Base-by-base conservation (phyloP, 1,140 invertebrate genomes). In the Spodoptera frugiperda region DNA sequence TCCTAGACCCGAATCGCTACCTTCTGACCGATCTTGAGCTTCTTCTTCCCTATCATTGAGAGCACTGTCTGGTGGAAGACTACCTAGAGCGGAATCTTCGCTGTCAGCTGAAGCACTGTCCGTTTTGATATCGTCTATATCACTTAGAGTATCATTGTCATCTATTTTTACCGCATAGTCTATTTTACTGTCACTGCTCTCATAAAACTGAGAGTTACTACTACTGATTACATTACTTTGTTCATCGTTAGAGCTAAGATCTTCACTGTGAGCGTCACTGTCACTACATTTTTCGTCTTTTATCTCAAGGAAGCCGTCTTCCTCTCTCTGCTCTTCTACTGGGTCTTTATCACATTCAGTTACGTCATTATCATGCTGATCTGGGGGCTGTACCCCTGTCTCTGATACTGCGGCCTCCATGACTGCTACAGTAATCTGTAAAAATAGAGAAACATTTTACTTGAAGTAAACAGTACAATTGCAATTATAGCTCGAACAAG, bases 1-100 rank as follows among this genome's bases (percentile, higher is more conserved):
- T 1, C 96, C 96, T 25, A 98, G 86, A 0, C 97, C 97, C 1
- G 97, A 98, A 89, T 98, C 97, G 57, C 97, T 98, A 3, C 97
- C 97, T 87, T 98, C 97, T 8, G 96, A 97, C 72, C 96, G 85
- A 72, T 94, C 93, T 79, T 91, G 92, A 5, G 74, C 88, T 81
- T 94, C 91, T 86, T 94, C 93, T 82, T 94, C 93, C 63, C 89
- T 87, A 33, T 94, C 93, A 71, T 84, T 90, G 30, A 85, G 81
- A 17, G 81, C 72, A 25, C 79, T 79, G 74, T 94, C 93, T 17
- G 91, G 88, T 8, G 93, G 93, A 25, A 94, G 81, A 78, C 94
- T 94, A 5, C 94, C 94, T 14, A 94, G 84, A 48, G 94, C 94
- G 1, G 94, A 94, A 81, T 94, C 94, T 82, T 94, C 94, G 83